A percentile compares a stretch with the other conserved stretches of the same genome.
Evolutionary conservation across 2,113 vertebrate species (phyloP).

Genomic region (Salvator merianae): DNA sequence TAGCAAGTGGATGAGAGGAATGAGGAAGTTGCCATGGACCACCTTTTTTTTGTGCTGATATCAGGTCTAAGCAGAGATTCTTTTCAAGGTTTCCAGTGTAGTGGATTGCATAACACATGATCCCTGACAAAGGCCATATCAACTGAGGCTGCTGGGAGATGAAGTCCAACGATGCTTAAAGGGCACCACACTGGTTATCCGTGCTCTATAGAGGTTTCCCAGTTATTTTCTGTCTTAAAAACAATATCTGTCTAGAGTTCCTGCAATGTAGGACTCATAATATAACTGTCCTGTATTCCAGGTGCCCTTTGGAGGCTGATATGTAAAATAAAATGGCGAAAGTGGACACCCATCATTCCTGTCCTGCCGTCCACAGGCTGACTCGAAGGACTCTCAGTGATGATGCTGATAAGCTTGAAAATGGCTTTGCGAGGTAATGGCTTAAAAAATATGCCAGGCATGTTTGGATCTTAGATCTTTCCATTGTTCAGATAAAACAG

Average conservation of each 20-base stretch:
- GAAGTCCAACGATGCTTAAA: too few relatives aligned
- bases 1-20: too few relatives aligned
- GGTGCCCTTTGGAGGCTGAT: slow-evolving; percentile 58
- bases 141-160: too few relatives aligned
- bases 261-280: background rate
- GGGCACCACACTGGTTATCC: too few relatives aligned
- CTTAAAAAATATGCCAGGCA: background rate
- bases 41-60: too few relatives aligned
- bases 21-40: too few relatives aligned
- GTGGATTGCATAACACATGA: too few relatives aligned
- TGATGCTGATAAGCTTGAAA: slow-evolving; percentile 79
- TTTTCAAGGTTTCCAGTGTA: too few relatives aligned
- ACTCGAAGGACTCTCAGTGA: slow-evolving; percentile 69
- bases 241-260: background rate
- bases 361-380: slow-evolving; percentile 61
- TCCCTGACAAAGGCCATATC: too few relatives aligned
- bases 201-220: too few relatives aligned
- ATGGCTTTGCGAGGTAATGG: slow-evolving; percentile 85
- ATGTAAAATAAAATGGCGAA: slow-evolving; percentile 83
- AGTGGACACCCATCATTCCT: slow-evolving; percentile 82
- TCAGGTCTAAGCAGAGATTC: too few relatives aligned
- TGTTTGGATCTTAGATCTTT: too few relatives aligned
- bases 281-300: slow-evolving; percentile 29
- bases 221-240: background rate
- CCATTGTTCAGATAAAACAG: background rate